Conservation (phyloP, 1,140 invertebrate species). For the Zaprionus taronus region DNA sequence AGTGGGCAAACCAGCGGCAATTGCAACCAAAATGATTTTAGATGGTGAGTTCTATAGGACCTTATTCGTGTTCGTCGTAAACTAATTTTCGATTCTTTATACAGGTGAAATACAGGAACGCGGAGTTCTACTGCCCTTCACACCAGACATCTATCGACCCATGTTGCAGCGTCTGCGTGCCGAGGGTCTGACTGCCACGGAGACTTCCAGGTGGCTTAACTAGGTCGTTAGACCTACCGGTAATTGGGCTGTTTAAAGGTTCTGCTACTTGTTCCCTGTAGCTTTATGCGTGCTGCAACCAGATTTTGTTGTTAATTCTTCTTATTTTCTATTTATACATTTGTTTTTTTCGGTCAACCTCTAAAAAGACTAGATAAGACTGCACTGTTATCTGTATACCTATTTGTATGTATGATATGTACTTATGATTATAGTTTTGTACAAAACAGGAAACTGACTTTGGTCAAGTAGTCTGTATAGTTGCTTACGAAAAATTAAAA, state of each 20-base stretch:
- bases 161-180: conserved; percentile 92
- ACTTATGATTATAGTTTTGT: conserved; percentile 19
- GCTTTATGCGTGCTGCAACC: background rate
- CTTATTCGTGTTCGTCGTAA: conserved; percentile 85
- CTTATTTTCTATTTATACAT: conserved; percentile 23
- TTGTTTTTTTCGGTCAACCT: background rate
- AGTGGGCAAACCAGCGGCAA: conserved; percentile 97
- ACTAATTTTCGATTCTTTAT: background rate
- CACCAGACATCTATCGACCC: conserved; percentile 95
- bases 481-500: background rate
- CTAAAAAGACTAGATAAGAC: conserved; percentile 38
- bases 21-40: conserved; percentile 98
- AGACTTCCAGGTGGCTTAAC: conserved; percentile 85
- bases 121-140: conserved; percentile 96
- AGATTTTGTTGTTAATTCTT: background rate
- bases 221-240: conserved; percentile 8
- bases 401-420: conserved; percentile 33
- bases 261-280: background rate
- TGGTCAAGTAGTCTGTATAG: background rate
- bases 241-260: background rate
- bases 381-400: conserved; percentile 37
- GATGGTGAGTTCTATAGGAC: conserved; percentile 86
- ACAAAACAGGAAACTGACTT: background rate
- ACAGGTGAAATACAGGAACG: conserved; percentile 97
- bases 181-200: conserved; percentile 93